Conservation (phyloP, 2,797 vertebrate genomes). For the Pangasius sanitwongsei region DNA sequence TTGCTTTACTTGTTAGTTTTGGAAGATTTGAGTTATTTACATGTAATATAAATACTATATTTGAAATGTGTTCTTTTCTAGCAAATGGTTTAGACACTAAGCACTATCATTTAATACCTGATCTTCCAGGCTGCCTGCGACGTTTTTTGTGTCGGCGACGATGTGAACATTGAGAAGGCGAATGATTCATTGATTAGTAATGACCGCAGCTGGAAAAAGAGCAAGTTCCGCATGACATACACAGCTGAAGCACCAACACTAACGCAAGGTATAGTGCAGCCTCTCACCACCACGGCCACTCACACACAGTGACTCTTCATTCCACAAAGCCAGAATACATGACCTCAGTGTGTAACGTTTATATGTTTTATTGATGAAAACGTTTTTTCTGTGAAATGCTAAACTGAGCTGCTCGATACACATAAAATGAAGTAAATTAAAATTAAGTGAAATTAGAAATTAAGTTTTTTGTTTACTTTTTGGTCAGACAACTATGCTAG, state of each 20-base stretch:
- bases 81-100: background rate
- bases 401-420: background rate
- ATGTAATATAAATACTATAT: background rate
- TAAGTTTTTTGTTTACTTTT: no score
- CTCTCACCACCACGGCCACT: background rate
- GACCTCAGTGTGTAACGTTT: no score
- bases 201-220: slow-evolving; percentile 98
- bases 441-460: no score
- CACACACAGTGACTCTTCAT: background rate
- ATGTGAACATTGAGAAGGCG: slow-evolving; percentile 97
- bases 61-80: background rate
- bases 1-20: background rate
- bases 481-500: background rate
- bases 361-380: background rate
- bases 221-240: slow-evolving; percentile 93
- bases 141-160: slow-evolving; percentile 96
- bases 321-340: background rate
- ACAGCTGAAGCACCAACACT: slow-evolving; percentile 88
- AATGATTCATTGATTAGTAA: slow-evolving; percentile 96
- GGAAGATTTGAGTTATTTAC: background rate
- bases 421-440: background rate
- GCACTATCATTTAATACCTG: background rate
- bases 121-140: slow-evolving; percentile 89
- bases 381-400: background rate
- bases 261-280: slow-evolving; percentile 78